Base-by-base conservation (phyloP, 2,797 vertebrate genomes). In the Etheostoma perlongum region DNA sequence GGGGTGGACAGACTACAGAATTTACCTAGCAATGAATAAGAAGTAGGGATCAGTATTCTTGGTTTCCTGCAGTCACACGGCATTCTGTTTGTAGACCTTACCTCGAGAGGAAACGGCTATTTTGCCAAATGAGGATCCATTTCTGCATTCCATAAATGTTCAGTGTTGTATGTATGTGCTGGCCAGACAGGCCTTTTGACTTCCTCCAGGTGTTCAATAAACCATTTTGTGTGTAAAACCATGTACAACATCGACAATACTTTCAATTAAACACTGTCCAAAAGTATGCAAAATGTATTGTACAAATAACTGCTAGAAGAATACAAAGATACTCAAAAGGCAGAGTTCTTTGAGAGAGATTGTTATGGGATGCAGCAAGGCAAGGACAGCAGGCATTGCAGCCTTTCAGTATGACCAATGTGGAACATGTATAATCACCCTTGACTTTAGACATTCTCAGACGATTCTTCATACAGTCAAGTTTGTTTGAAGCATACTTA, bases 21-120 rank as follows among this genome's bases (percentile, higher is more conserved):
- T 63, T 48, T 33, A 73, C 58, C 57, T 55, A 11, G 14, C 19
- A 54, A 66, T 46, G 63, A 78, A 75, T 58, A 42, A 58, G 40
- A 19, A 70, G 66, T 2, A 51, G 25, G 5, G n/a, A 44, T 13
- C 55, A 12, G 19, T 67, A 6, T 40, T 64, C 21, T 25, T 48
- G 46, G 23, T 40, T 40, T 5, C 53, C 42, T n/a, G 47, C n/a
- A n/a, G 36, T 47, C 12, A 21, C 9, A 3, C 7, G 12, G 12
- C 14, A 42, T n/a, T 47, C 40, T 36, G 27, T 48, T 48, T 66
- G 19, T 52, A 10, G n/a, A 55, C 13, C 30, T 48, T 21, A n/a
- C 5, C 4, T 30, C 10, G 0, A 47, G 27, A 27, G 8, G 18
- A 12, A 70, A 8, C 14, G 19, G 25, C 48, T 12, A 53, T 23